A percentile compares a stretch with the other conserved stretches of the same genome.
These are phyloP conservation scores for Latrodectus hesperus DNA, from an alignment of 2,888 invertebrate species.

Conservation along the genomic window DNA sequence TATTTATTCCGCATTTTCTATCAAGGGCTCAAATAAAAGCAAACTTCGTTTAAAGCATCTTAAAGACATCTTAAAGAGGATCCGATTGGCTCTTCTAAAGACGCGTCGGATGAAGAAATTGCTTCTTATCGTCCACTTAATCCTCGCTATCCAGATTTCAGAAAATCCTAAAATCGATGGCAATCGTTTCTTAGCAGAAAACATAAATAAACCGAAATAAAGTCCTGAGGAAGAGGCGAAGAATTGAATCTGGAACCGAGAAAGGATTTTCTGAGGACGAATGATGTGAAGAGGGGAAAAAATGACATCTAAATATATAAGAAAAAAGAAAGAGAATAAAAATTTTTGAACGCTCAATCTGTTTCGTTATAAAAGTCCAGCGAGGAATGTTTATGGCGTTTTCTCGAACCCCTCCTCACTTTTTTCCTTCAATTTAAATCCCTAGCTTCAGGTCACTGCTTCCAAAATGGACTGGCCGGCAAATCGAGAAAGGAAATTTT, in stretches of 20 bases:
- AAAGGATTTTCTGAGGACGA: neutral
- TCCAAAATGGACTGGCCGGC: slow-evolving; percentile 24
- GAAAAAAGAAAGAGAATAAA: slow-evolving; percentile 24
- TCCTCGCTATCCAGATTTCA: too few relatives aligned
- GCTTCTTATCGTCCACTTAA: too few relatives aligned
- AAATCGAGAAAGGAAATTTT: slow-evolving; percentile 27
- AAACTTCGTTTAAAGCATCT: too few relatives aligned
- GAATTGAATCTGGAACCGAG: slow-evolving; percentile 38
- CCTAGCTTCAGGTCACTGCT: neutral
- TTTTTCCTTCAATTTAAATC: slow-evolving; percentile 41
- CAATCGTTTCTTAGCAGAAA: too few relatives aligned
- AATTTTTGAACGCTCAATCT: slow-evolving; percentile 55
- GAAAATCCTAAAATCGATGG: too few relatives aligned
- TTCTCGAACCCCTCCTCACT: slow-evolving; percentile 24
- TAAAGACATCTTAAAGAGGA: too few relatives aligned
- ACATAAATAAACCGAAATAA: too few relatives aligned
- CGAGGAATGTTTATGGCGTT: slow-evolving; percentile 60
- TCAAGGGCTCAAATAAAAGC: too few relatives aligned
- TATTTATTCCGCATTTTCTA: too few relatives aligned
- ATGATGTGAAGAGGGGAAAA: neutral
- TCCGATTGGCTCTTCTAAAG: too few relatives aligned
- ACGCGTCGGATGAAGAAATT: too few relatives aligned
- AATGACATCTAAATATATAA: neutral
- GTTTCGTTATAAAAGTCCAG: slow-evolving; percentile 57
- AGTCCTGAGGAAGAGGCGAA: slow-evolving; percentile 8